Percentiles rank a stretch among this genome's conserved stretches.
Evolutionary conservation across 2,888 invertebrate species (phyloP).

Genomic region (Polyommatus icarus): DNA sequence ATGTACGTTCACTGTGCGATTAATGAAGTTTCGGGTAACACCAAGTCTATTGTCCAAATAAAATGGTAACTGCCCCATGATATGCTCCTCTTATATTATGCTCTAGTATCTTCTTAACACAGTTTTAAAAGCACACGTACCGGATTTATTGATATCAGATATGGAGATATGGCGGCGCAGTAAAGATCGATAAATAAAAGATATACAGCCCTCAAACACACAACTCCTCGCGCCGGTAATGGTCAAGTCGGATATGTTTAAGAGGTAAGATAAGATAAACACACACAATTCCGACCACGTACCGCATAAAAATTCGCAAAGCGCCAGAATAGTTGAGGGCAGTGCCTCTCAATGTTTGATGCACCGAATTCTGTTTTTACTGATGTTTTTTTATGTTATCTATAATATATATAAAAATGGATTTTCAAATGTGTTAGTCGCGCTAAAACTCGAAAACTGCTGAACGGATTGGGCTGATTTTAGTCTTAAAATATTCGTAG

Average conservation of each 20-base stretch:
- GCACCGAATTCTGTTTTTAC: neutral
- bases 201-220: constrained; percentile 32
- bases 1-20: neutral
- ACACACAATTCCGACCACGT: constrained; percentile 30
- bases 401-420: too few species aligned
- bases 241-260: constrained; percentile 39
- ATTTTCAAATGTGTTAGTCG: too few species aligned
- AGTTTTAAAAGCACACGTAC: constrained; percentile 30
- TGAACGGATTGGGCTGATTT: too few species aligned
- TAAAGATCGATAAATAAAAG: constrained; percentile 34
- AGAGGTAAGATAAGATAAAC: constrained; percentile 37
- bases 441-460: too few species aligned
- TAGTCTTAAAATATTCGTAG: too few species aligned
- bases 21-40: neutral
- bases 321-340: constrained; percentile 37
- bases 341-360: constrained; percentile 34
- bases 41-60: neutral
- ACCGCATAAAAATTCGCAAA: constrained; percentile 35
- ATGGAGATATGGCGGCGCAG: constrained; percentile 28
- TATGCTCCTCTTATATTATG: neutral
- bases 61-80: neutral
- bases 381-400: too few species aligned
- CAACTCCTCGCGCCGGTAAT: constrained; percentile 33
- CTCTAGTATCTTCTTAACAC: constrained; percentile 14
- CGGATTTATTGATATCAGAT: constrained; percentile 33